These are phyloP conservation scores for Prorops nasuta DNA, from an alignment of 1,140 invertebrate genomes.

Conservation along the genomic window DNA sequence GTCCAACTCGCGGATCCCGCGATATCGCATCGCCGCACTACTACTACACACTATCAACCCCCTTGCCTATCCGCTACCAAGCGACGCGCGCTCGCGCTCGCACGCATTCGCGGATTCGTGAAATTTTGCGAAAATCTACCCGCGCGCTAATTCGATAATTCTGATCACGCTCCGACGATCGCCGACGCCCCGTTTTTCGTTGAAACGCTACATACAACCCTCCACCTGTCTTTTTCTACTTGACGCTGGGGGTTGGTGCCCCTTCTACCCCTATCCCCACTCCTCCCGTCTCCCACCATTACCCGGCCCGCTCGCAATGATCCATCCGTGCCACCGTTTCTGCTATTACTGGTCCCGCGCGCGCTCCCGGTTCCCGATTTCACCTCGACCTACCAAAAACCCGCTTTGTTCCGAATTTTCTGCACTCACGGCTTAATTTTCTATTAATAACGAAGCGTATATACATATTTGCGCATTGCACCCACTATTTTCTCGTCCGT, in stretches of 20 bases:
- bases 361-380: neutral
- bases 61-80: no score
- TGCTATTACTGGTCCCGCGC: no score
- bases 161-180: conserved; percentile 45
- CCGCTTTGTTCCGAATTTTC: neutral
- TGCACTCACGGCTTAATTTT: neutral
- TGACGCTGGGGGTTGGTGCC: no score
- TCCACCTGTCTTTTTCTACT: conserved; percentile 6
- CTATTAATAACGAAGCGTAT: neutral
- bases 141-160: conserved; percentile 50
- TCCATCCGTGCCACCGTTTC: no score
- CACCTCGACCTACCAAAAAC: neutral
- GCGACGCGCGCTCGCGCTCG: neutral
- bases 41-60: no score
- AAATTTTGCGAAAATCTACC: conserved; percentile 46
- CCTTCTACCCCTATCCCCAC: neutral
- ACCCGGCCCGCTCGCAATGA: conserved; percentile 13
- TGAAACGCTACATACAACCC: conserved; percentile 6
- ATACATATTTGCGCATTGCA: neutral
- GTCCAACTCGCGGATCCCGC: no score
- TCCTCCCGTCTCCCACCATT: conserved; percentile 10
- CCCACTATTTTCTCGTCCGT: neutral
- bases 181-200: conserved; percentile 29
- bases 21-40: conserved; percentile 25
- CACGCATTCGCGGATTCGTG: conserved; percentile 11